These are phyloP conservation scores for Notechis scutatus DNA, from an alignment of 2,113 vertebrate species.

Conservation along the genomic window DNA sequence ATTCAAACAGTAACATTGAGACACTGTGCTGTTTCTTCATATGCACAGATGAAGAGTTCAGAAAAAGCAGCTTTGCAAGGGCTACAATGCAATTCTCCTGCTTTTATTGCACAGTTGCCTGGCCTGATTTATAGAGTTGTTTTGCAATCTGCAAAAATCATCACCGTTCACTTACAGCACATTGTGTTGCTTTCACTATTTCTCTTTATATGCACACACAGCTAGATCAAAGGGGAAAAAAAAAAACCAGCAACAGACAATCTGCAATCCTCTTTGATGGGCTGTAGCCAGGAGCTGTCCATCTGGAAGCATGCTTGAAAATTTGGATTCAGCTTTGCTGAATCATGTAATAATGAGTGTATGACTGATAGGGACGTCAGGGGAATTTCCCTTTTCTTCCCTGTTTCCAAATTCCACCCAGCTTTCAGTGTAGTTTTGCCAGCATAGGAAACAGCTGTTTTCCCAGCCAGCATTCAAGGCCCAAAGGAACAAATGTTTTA, in stretches of 20 bases:
- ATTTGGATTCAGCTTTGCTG: not conserved
- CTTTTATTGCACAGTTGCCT: not conserved
- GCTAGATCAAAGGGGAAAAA: not conserved
- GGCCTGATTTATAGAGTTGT: not conserved
- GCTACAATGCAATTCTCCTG: not conserved
- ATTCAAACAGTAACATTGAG: not conserved
- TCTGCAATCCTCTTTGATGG: not conserved
- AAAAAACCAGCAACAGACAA: not conserved
- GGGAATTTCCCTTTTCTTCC: not conserved
- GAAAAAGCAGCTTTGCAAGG: not conserved
- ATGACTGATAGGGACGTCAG: not conserved
- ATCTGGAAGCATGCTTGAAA: not conserved
- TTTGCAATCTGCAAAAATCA: not conserved
- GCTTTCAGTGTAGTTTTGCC: not conserved
- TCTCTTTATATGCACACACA: not conserved
- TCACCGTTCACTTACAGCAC: not conserved
- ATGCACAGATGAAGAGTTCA: not conserved
- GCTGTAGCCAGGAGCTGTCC: not conserved
- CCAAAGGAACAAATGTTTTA: not conserved
- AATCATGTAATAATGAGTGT: not conserved
- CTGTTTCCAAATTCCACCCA: not conserved
- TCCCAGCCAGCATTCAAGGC: conserved; percentile 41
- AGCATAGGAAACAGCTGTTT: conserved; percentile 41
- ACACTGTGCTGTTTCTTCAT: not conserved
- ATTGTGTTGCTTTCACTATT: not conserved